Conservation (phyloP, 2,888 invertebrate species). For the Stegana nigrithorax region DNA sequence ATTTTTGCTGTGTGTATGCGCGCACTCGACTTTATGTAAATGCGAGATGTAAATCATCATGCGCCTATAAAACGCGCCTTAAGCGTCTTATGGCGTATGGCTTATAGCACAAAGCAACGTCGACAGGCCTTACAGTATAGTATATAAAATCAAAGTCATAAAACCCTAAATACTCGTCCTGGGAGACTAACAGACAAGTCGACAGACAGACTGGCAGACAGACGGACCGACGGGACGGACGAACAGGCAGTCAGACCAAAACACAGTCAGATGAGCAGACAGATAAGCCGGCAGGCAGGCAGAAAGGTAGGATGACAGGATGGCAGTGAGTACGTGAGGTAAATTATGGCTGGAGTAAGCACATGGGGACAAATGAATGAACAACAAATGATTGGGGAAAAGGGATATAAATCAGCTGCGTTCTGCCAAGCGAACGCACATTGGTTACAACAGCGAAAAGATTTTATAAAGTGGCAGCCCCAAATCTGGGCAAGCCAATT, state of each 20-base stretch:
- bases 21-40: conserved; percentile 49
- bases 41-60: conserved; percentile 53
- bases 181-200: neutral
- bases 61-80: conserved; percentile 35
- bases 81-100: conserved; percentile 14
- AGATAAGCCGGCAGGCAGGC: conserved; percentile 5
- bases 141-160: conserved; percentile 23
- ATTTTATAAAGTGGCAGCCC: too few relatives aligned
- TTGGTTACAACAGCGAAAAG: too few relatives aligned
- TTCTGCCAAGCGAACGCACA: too few relatives aligned
- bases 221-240: neutral
- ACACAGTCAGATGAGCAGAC: too few relatives aligned
- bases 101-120: too few relatives aligned
- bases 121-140: conserved; percentile 10
- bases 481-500: too few relatives aligned
- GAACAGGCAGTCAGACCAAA: conserved; percentile 19
- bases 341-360: too few relatives aligned
- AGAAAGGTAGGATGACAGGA: conserved; percentile 14
- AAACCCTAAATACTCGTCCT: too few relatives aligned
- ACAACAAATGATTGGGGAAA: too few relatives aligned
- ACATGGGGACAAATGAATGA: too few relatives aligned
- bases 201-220: neutral
- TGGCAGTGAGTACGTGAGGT: too few relatives aligned
- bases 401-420: conserved; percentile 50
- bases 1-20: too few relatives aligned